These are phyloP conservation scores for Colletes collaris DNA, from an alignment of 2,888 invertebrate species.

Conservation along the genomic window DNA sequence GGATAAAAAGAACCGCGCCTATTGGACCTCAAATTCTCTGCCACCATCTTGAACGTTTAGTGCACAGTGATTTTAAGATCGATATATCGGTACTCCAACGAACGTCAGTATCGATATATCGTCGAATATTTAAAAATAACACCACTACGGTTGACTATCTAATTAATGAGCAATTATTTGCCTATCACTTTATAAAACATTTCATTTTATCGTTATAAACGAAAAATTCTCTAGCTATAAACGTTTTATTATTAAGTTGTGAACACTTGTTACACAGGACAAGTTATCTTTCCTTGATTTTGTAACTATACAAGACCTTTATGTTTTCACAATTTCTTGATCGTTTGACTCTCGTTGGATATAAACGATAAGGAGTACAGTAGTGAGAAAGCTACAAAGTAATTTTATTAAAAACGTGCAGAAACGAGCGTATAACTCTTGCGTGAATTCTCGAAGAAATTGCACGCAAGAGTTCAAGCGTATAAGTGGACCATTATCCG, in stretches of 20 bases:
- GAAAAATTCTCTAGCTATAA: neutral
- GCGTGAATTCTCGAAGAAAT: slow-evolving; percentile 6
- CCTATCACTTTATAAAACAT: neutral
- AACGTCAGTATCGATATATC: slow-evolving; percentile 53
- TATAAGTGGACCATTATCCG: slow-evolving; percentile 15
- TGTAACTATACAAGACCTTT: too few relatives aligned
- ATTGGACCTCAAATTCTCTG: slow-evolving; percentile 55
- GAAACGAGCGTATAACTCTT: neutral
- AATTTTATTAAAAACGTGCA: neutral
- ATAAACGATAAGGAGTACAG: neutral
- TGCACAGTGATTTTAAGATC: slow-evolving; percentile 53
- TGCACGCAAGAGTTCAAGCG: neutral
- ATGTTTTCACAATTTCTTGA: too few relatives aligned
- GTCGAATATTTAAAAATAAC: slow-evolving; percentile 31
- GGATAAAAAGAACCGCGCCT: slow-evolving; percentile 68
- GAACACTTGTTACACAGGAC: too few relatives aligned
- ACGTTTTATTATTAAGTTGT: neutral
- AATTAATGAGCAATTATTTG: neutral
- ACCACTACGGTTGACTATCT: neutral
- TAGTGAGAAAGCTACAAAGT: too few relatives aligned
- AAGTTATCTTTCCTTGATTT: too few relatives aligned
- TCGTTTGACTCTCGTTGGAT: too few relatives aligned
- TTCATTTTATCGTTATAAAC: too few relatives aligned
- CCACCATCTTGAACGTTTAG: slow-evolving; percentile 67
- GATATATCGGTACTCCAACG: slow-evolving; percentile 52